Conservation (phyloP, 2,888 invertebrate genomes). For the Thereva nobilitata region DNA sequence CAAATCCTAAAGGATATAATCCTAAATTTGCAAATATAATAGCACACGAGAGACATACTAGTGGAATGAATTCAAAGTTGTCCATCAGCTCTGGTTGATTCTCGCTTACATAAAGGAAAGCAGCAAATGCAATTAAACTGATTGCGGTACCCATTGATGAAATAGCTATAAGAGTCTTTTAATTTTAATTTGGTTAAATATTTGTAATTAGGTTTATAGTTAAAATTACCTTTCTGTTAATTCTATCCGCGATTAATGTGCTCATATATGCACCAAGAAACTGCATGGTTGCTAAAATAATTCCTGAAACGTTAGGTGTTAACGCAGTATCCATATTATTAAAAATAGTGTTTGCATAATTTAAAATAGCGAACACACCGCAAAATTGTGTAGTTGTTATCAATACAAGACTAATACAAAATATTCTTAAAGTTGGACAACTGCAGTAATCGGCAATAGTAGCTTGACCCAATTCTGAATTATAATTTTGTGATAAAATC, state of each 20-base stretch:
- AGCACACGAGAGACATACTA: conserved; percentile 46
- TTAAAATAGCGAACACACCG: conserved; percentile 51
- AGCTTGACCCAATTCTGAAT: not conserved
- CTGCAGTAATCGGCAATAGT: not conserved
- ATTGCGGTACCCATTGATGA: conserved; percentile 30
- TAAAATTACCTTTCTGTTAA: conserved; percentile 48
- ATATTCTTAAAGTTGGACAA: conserved; percentile 5
- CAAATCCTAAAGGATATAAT: conserved; percentile 49
- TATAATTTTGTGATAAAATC: conserved; percentile 16
- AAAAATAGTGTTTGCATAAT: conserved; percentile 49
- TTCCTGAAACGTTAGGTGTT: conserved; percentile 45
- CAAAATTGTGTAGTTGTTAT: conserved; percentile 50
- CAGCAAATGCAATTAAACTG: conserved; percentile 23
- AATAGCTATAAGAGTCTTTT: conserved; percentile 8
- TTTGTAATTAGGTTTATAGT: not conserved
- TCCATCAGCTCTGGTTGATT: not conserved
- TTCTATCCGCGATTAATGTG: conserved; percentile 44
- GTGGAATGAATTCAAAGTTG: conserved; percentile 45
- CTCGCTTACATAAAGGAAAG: conserved; percentile 1
- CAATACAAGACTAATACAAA: conserved; percentile 47
- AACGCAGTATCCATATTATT: conserved; percentile 41
- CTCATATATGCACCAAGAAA: conserved; percentile 48
- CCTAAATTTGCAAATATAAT: conserved; percentile 50
- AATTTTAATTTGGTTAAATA: not conserved
- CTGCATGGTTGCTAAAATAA: conserved; percentile 48